Conservation (phyloP, 2,113 vertebrate species). For the Tyrannus savana region DNA sequence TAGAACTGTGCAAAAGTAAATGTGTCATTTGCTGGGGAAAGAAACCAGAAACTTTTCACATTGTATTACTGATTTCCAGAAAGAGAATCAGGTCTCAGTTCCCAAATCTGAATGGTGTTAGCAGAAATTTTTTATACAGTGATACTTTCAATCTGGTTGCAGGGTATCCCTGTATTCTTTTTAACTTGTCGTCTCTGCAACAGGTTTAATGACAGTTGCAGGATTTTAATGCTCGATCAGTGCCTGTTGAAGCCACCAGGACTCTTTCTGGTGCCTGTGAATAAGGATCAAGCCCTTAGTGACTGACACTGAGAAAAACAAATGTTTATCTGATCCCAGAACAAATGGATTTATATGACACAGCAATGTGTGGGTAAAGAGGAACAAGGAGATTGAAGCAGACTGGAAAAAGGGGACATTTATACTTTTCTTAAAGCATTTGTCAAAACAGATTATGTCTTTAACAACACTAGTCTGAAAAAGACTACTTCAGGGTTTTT, state of each 20-base stretch:
- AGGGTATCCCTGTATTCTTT: background rate
- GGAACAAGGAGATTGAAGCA: background rate
- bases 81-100: background rate
- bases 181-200: background rate
- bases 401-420: constrained; percentile 7
- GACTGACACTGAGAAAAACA: background rate
- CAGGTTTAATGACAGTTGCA: background rate
- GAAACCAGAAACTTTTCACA: background rate
- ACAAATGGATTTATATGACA: constrained; percentile 27
- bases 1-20: background rate
- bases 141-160: background rate
- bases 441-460: constrained; percentile 47
- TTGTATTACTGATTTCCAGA: background rate
- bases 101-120: background rate
- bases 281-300: background rate
- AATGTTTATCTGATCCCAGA: background rate
- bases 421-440: constrained; percentile 34
- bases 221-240: background rate
- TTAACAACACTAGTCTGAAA: background rate
- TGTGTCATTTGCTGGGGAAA: background rate
- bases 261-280: background rate
- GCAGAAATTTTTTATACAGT: background rate
- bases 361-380: background rate
- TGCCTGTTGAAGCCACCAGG: background rate
- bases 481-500: background rate